These are phyloP conservation scores for Meriones psammophilus DNA, from an alignment of 2,797 vertebrate genomes.

Conservation along the genomic window DNA sequence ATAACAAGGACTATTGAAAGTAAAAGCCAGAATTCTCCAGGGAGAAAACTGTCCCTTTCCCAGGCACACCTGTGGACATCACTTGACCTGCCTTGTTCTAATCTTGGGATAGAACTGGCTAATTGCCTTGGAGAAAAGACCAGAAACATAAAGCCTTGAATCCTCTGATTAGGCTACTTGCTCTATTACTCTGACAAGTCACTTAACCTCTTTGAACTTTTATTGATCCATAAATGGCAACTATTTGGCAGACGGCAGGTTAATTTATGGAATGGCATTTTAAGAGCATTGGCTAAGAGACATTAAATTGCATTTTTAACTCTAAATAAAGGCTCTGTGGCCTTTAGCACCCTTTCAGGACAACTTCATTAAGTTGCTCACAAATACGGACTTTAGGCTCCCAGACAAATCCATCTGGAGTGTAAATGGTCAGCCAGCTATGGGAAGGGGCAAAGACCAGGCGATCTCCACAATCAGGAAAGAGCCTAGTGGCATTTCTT, in stretches of 20 bases:
- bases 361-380: slow-evolving; percentile 31
- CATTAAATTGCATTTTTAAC: slow-evolving; percentile 62
- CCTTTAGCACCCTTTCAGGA: slow-evolving; percentile 62
- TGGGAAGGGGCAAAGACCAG: not conserved
- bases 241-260: slow-evolving; percentile 62
- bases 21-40: slow-evolving; percentile 14
- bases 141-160: slow-evolving; percentile 68
- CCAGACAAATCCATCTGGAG: slow-evolving; percentile 47
- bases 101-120: slow-evolving; percentile 45
- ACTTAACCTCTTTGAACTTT: slow-evolving; percentile 73
- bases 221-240: slow-evolving; percentile 78
- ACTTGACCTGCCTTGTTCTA: slow-evolving; percentile 15
- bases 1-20: not conserved
- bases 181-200: slow-evolving; percentile 69
- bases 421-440: slow-evolving; percentile 42
- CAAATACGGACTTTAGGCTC: slow-evolving; percentile 26
- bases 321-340: slow-evolving; percentile 32
- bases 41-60: slow-evolving; percentile 56
- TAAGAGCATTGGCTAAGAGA: slow-evolving; percentile 47
- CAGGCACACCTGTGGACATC: slow-evolving; percentile 47
- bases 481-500: not conserved
- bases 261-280: slow-evolving; percentile 64
- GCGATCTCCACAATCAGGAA: not conserved
- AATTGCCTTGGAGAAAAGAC: slow-evolving; percentile 67
- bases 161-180: slow-evolving; percentile 38